Percentiles rank a stretch among this genome's conserved stretches.
phyloP scores from a whole-genome alignment of 30 jellyfish, hydroid and myxozoan species.

The Chrysaora quinquecirrha region DNA sequence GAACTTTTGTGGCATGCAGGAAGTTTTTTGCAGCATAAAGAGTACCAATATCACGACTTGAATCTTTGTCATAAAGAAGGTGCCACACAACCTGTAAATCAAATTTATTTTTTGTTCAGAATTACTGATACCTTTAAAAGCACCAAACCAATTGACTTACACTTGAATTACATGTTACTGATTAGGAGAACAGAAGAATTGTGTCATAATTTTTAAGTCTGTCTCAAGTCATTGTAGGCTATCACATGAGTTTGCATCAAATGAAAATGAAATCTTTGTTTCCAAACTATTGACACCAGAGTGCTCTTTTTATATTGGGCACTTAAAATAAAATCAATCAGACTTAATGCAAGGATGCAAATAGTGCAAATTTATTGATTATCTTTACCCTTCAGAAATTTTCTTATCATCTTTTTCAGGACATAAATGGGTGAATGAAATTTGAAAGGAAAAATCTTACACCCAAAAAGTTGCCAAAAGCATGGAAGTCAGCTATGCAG shows the following conservation, averaged over 20 bases:
- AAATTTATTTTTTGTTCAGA: constrained; percentile 4
- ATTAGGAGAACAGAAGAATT: constrained; percentile 7
- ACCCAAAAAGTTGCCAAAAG: constrained; percentile 28
- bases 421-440: constrained; percentile 18
- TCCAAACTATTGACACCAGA: constrained; percentile 15
- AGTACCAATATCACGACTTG: constrained; percentile 21
- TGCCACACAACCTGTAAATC: constrained; percentile 48
- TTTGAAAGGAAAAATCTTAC: constrained; percentile 6
- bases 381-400: neutral
- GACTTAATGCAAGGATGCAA: constrained; percentile 1
- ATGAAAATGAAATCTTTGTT: constrained; percentile 6
- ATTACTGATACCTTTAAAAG: too few relatives aligned
- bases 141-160: constrained; percentile 11
- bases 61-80: constrained; percentile 26
- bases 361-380: constrained; percentile 4
- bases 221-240: constrained; percentile 13
- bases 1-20: constrained; percentile 36
- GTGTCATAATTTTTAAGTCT: constrained; percentile 14
- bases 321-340: constrained; percentile 10
- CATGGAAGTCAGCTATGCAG: constrained; percentile 22
- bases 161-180: constrained; percentile 18
- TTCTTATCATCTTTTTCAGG: constrained; percentile 7
- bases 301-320: constrained; percentile 27
- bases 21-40: constrained; percentile 37
- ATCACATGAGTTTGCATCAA: constrained; percentile 19